phyloP scores from a whole-genome alignment of 1,140 invertebrate species.

The Heliothis virescens region DNA sequence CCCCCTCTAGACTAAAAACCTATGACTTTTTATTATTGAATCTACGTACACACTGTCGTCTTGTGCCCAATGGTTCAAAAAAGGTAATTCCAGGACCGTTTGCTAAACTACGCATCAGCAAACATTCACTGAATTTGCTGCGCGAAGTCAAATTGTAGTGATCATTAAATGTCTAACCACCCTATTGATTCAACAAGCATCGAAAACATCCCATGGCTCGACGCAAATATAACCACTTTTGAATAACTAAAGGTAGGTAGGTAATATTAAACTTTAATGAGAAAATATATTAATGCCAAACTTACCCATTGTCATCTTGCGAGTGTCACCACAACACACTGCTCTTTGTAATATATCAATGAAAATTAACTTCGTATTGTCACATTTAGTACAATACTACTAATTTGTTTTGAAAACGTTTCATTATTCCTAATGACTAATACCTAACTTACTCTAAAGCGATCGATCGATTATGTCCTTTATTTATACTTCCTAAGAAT shows the following conservation, averaged over 20 bases:
- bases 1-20: too few relatives aligned
- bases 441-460: conserved; percentile 34
- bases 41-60: too few relatives aligned
- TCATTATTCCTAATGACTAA: conserved; percentile 8
- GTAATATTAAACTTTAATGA: neutral
- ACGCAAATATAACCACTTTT: neutral
- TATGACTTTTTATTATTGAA: too few relatives aligned
- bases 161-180: too few relatives aligned
- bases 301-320: conserved; percentile 74
- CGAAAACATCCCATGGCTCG: too few relatives aligned
- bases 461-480: conserved; percentile 52
- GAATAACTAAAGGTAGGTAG: neutral
- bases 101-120: too few relatives aligned
- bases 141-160: too few relatives aligned
- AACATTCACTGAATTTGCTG: too few relatives aligned
- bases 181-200: too few relatives aligned
- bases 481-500: conserved; percentile 2
- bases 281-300: conserved; percentile 30
- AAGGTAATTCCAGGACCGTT: too few relatives aligned
- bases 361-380: conserved; percentile 33
- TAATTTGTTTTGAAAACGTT: conserved; percentile 19
- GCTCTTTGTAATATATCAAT: neutral
- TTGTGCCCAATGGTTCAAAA: too few relatives aligned
- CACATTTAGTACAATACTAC: conserved; percentile 37
- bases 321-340: neutral